Conservation (phyloP, 2,797 vertebrate genomes). For the Molothrus ater region DNA sequence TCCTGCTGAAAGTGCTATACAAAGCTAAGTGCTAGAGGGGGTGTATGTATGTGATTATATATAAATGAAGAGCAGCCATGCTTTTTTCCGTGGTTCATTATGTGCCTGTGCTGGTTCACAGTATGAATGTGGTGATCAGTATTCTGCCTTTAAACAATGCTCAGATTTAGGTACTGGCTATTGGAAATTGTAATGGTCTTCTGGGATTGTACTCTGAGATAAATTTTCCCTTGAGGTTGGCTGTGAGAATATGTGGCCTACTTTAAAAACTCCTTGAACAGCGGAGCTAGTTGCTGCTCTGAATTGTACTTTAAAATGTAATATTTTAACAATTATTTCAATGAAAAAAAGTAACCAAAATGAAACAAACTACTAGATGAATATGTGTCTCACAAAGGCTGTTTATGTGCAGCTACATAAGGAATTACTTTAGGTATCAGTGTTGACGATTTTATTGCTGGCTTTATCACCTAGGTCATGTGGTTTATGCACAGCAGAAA, state of each 20-base stretch:
- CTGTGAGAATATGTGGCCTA: background rate
- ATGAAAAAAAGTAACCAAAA: background rate
- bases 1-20: conserved; percentile 22
- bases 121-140: background rate
- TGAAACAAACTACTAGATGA: background rate
- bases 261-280: background rate
- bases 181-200: background rate
- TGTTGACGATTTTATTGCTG: background rate
- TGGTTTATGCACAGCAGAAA: background rate
- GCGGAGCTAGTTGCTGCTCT: background rate
- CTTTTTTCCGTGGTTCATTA: background rate
- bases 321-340: background rate
- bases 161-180: background rate
- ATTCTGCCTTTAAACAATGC: background rate
- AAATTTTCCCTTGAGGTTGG: background rate
- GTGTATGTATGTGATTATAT: background rate
- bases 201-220: background rate
- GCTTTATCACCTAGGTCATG: background rate
- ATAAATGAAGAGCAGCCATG: background rate
- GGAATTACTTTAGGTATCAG: background rate
- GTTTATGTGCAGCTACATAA: background rate
- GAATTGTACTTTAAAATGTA: background rate
- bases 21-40: background rate
- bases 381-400: background rate
- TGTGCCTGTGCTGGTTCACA: background rate